Conservation (phyloP, 2,113 vertebrate genomes). For the Daphoenositta chrysoptera region DNA sequence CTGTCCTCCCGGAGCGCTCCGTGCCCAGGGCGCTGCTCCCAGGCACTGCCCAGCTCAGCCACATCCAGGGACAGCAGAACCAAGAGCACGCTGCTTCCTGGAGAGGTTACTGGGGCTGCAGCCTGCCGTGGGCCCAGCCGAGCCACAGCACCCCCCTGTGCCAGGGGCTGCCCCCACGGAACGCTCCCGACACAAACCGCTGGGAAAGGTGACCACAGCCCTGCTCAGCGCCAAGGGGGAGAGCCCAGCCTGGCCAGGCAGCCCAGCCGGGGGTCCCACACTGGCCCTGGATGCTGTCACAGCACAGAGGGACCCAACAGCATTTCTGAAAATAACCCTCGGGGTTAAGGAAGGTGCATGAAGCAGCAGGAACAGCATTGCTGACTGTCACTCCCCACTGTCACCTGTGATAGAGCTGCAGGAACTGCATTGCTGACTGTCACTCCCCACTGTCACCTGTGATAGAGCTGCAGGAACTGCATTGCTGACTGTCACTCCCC, state of each 20-base stretch:
- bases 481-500: background rate
- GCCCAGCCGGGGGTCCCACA: background rate
- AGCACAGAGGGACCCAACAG: background rate
- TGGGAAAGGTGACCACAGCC: background rate
- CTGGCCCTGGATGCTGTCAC: background rate
- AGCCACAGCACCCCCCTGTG: background rate
- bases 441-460: background rate
- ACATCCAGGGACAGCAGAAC: background rate
- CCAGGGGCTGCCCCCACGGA: rapidly evolving
- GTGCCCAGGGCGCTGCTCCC: rapidly evolving
- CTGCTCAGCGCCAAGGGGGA: background rate
- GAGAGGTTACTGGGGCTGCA: background rate
- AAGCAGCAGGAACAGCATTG: background rate
- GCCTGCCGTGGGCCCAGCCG: background rate
- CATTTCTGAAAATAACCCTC: background rate
- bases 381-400: background rate
- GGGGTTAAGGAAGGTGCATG: background rate
- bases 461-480: background rate
- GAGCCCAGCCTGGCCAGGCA: background rate
- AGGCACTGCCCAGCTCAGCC: background rate
- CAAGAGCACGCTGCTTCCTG: background rate
- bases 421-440: no score
- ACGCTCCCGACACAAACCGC: rapidly evolving
- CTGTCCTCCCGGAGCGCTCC: rapidly evolving
- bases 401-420: no score